A percentile compares a stretch with the other conserved stretches of the same genome.
Evolutionary conservation across 2,797 vertebrate species (phyloP).

Genomic region (Falco concolor): DNA sequence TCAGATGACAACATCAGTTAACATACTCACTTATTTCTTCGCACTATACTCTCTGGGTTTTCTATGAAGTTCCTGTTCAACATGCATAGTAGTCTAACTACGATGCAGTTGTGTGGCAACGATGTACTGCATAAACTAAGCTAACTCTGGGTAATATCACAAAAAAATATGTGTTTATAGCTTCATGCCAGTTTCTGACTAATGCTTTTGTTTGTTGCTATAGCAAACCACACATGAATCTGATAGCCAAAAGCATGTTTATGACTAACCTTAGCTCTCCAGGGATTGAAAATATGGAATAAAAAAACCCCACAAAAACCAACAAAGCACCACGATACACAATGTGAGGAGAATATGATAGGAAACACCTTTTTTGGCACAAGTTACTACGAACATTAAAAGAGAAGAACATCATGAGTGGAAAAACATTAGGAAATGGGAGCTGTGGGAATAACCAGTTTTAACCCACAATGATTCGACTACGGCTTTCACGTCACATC

Average conservation of each 20-base stretch:
- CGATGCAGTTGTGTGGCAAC: constrained; percentile 45
- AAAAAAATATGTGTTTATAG: constrained; percentile 63
- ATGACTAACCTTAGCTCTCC: constrained; percentile 62
- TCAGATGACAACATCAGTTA: background rate
- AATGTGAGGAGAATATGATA: constrained; percentile 47
- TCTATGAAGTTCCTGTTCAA: background rate
- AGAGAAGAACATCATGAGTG: constrained; percentile 35
- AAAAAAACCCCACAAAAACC: background rate
- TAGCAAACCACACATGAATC: constrained; percentile 63
- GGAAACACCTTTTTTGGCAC: constrained; percentile 66
- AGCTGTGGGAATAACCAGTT: constrained; percentile 4
- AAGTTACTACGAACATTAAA: background rate
- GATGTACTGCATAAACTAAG: constrained; percentile 54
- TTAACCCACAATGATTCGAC: background rate
- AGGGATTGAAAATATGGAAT: constrained; percentile 45
- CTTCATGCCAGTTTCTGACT: constrained; percentile 69
- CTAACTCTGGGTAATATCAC: constrained; percentile 66
- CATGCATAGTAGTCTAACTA: background rate
- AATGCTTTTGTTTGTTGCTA: constrained; percentile 73
- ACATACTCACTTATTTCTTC: background rate
- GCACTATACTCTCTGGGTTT: background rate
- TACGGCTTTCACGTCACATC: background rate
- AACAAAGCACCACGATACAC: background rate
- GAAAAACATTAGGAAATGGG: constrained; percentile 52
- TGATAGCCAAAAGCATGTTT: constrained; percentile 57